Evolutionary conservation across 2,888 invertebrate species (phyloP).

Genomic region (Tetragnatha montana): DNA sequence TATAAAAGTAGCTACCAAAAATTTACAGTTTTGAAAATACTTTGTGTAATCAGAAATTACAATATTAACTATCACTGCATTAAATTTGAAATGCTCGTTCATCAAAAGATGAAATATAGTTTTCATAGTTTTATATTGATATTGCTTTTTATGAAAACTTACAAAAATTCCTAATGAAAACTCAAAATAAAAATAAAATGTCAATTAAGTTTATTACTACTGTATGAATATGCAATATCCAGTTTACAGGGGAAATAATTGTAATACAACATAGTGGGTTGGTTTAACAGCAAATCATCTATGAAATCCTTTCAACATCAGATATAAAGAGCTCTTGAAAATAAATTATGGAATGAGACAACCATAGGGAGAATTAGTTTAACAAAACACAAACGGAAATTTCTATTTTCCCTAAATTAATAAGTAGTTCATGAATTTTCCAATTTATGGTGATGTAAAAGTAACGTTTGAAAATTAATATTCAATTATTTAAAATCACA

Average conservation of each 20-base stretch:
- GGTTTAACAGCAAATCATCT: slow-evolving; percentile 8
- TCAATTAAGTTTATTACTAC: slow-evolving; percentile 47
- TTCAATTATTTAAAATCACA: not conserved
- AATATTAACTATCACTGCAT: no score
- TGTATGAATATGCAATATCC: slow-evolving; percentile 48
- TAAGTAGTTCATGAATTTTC: not conserved
- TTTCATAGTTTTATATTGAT: no score
- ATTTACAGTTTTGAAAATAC: no score
- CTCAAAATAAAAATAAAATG: slow-evolving; percentile 19
- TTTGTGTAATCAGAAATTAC: no score
- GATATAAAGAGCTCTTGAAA: slow-evolving; percentile 26
- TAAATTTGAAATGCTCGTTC: no score
- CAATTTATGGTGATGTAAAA: slow-evolving; percentile 1
- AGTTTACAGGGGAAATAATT: slow-evolving; percentile 34
- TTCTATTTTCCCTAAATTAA: not conserved
- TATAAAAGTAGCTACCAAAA: no score
- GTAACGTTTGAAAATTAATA: not conserved
- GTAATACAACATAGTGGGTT: slow-evolving; percentile 24
- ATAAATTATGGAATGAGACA: not conserved
- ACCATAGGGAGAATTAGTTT: not conserved
- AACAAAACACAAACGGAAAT: not conserved
- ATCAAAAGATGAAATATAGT: no score
- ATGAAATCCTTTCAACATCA: slow-evolving; percentile 20
- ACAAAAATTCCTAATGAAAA: not conserved
- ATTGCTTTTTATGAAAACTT: no score